Percentiles rank a stretch among this genome's conserved stretches.
Conservation (phyloP, 1,140 invertebrate species). For the Drosophila micromelanica region DNA sequence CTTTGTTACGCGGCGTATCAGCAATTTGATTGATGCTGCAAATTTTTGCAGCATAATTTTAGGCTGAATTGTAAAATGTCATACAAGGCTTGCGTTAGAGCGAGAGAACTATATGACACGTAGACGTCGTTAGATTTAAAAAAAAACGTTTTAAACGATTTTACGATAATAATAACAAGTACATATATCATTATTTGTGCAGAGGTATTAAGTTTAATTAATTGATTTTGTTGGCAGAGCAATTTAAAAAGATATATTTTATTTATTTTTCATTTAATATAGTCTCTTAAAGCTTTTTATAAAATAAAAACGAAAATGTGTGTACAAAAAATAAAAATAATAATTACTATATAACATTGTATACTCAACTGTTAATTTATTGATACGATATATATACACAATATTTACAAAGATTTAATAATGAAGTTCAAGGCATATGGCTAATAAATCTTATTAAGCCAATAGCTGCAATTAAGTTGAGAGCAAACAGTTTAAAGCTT, state of each 20-base stretch:
- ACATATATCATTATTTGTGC: slow-evolving; percentile 18
- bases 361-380: too few relatives aligned
- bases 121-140: slow-evolving; percentile 62
- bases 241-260: neutral
- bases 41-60: slow-evolving; percentile 76
- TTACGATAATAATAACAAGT: slow-evolving; percentile 5
- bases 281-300: too few relatives aligned
- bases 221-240: neutral
- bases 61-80: slow-evolving; percentile 44
- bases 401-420: neutral
- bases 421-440: slow-evolving; percentile 4
- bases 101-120: slow-evolving; percentile 44
- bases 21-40: slow-evolving; percentile 75
- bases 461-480: slow-evolving; percentile 53
- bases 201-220: slow-evolving; percentile 24
- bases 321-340: neutral
- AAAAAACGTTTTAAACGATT: slow-evolving; percentile 30
- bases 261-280: neutral
- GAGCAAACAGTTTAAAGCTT: slow-evolving; percentile 38
- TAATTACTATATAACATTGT: neutral
- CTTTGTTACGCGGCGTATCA: slow-evolving; percentile 48
- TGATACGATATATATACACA: neutral
- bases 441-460: slow-evolving; percentile 33
- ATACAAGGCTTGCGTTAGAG: slow-evolving; percentile 16
- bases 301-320: neutral